phyloP scores from a whole-genome alignment of 2,888 invertebrate genomes.

The Idaea straminata region DNA sequence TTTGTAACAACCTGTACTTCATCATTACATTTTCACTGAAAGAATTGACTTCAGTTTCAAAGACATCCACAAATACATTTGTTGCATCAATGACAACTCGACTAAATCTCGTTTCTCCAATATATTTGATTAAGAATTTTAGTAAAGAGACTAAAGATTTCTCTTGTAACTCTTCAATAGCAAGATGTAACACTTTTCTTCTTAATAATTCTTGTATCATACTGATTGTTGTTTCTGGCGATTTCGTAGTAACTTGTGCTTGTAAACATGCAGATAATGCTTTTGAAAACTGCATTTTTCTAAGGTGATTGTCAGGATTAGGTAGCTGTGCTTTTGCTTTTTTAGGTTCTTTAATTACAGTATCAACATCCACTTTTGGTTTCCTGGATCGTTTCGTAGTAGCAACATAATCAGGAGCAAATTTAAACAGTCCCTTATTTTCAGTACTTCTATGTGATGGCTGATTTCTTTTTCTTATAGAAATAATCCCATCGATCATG shows the following conservation, averaged over 20 bases:
- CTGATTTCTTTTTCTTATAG: conserved; percentile 88
- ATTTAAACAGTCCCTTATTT: conserved; percentile 68
- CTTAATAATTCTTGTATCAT: conserved; percentile 93
- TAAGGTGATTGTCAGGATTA: conserved; percentile 85
- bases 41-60: conserved; percentile 82
- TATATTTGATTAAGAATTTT: conserved; percentile 86
- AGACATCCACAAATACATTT: conserved; percentile 87
- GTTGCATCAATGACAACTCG: conserved; percentile 86
- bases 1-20: conserved; percentile 81
- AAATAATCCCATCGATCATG: conserved; percentile 95
- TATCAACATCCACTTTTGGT: conserved; percentile 14
- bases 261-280: conserved; percentile 87
- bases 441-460: conserved; percentile 59
- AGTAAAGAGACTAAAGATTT: conserved; percentile 84
- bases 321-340: conserved; percentile 56
- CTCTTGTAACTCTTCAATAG: conserved; percentile 86
- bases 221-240: conserved; percentile 88
- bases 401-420: conserved; percentile 72
- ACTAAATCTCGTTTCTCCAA: conserved; percentile 88
- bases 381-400: background rate
- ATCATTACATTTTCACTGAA: conserved; percentile 82
- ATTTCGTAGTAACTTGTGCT: conserved; percentile 79
- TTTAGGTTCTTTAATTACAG: conserved; percentile 54
- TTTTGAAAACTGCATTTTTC: conserved; percentile 90
- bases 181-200: conserved; percentile 87